Base-by-base conservation (phyloP, 1,140 invertebrate species). In the Drosophila bipectinata region DNA sequence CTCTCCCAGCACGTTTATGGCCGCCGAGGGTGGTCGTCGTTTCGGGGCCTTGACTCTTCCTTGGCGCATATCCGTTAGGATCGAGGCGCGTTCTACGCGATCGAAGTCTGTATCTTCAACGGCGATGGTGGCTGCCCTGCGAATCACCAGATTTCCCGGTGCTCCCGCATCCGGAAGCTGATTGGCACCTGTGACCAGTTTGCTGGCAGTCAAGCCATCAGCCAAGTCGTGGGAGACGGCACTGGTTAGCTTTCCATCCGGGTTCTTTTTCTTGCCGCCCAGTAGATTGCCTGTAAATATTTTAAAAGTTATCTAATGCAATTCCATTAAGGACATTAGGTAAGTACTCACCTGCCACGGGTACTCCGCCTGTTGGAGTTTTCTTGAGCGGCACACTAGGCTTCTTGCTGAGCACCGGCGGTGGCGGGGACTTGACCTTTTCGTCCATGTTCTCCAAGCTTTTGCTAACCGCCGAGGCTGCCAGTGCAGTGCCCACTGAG, bases 361-460 rank as follows among this genome's bases (percentile, higher is more conserved):
- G 91, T 12, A 93, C 92, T 44, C 73, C 64, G 2, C 82, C 83
- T 2, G 94, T 94, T 4, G 94, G 94, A 66, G 94, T 94, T 72
- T 95, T 95, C 89, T 95, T 95, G 41, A 93, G 83, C 41, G 94
- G 93, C 67, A 95, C 93, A 55, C 92, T 92, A 12, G 94, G 94
- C 90, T 95, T 95, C 78, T 94, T 95, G 55, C 85, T 79, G n/a
- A 92, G 67, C 57, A 90, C 91, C 49, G 91, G 91, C 24, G 89
- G 89, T 41, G 90, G 77, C 41, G 90, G 85, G 4, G 90, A 90
- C 54, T 88, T 92, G 15, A 90, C 75, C 58, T 91, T 91, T 24
- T 92, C 91, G 49, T 92, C 91, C 64, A 92, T 62, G 68, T 76
- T 92, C 48, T 92, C 91, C 52, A 91, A 59, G 54, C 91, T 91